Base-by-base conservation (phyloP, 2,888 invertebrate genomes). In the Sarcophaga carnaria region DNA sequence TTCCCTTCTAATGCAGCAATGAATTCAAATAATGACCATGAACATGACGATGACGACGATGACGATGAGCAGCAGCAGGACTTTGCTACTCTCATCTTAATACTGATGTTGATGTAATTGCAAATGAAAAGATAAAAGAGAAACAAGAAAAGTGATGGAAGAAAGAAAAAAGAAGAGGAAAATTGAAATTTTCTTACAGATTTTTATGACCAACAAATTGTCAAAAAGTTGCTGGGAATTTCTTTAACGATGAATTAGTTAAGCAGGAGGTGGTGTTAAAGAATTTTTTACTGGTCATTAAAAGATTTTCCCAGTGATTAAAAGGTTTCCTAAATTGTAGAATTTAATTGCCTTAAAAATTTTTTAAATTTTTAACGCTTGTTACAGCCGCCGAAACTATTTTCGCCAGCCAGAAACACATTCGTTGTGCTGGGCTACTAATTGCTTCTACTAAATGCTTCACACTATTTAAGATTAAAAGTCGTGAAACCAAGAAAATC, bases 361-460 rank as follows among this genome's bases (percentile, higher is more conserved):
- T 62, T 62, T 62, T 62, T 49, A 49, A 62, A 62, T 62, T n/a
- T 70, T 22, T 70, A 54, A 76, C 64, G 63, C 54, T 70, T 76
- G 69, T 70, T 75, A 67, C 12, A 37, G 12, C 37, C 60, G 62
- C 67, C 47, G 12, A 17, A 17, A 62, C 54, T 54, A 45, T 63
- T 54, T 54, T 54, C 17, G 4, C 54, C 62, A 83, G 54, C 54
- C 66, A 83, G 67, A 22, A 22, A 84, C 81, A 84, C 87, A 63
- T 75, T 71, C 12, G 12, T 71, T 60, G 20, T 49, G 47, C 10
- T 60, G 17, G 22, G 27, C 10, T 71, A 84, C 72, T 84, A 87
- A 87, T 87, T 87, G 84, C 78, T 67, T 64, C 14, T 76, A 83
- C 20, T 79, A 83, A 83, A 84, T 81, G 87, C 79, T 66, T 74